A percentile compares a stretch with the other conserved stretches of the same genome.
These are phyloP conservation scores for Poecilia latipinna DNA, from an alignment of 2,113 vertebrate species.

Conservation along the genomic window DNA sequence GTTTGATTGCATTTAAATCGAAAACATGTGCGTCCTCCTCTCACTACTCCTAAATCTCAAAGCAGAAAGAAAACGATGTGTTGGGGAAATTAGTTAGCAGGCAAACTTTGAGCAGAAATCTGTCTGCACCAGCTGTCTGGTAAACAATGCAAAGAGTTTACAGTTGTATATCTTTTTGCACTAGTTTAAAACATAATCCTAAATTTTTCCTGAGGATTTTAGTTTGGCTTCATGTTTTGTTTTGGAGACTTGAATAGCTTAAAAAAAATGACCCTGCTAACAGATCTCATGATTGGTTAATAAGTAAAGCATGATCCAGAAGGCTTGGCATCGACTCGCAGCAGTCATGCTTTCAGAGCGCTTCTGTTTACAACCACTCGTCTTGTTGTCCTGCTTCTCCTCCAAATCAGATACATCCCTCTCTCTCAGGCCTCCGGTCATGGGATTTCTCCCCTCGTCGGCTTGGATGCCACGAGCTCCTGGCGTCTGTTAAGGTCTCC, in stretches of 20 bases:
- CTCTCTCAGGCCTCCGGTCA: conserved; percentile 37
- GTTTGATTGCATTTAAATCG: conserved; percentile 2
- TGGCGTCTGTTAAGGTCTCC: conserved; percentile 5
- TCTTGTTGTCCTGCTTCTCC: conserved; percentile 58
- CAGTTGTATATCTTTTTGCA: background rate
- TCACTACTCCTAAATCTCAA: background rate
- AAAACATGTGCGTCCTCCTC: background rate
- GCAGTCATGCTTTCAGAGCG: conserved; percentile 53
- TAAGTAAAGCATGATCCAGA: conserved; percentile 77
- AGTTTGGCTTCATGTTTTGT: conserved; percentile 2
- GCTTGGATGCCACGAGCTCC: conserved; percentile 23
- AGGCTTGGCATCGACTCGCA: conserved; percentile 61
- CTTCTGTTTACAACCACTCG: conserved; percentile 53
- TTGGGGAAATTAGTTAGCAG: background rate
- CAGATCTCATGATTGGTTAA: conserved; percentile 76
- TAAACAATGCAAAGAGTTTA: no score
- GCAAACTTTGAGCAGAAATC: background rate
- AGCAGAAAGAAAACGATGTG: background rate
- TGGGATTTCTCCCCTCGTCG: conserved; percentile 52
- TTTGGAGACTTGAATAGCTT: conserved; percentile 27
- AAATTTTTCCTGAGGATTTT: background rate
- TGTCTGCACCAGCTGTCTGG: background rate
- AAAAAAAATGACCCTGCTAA: conserved; percentile 40
- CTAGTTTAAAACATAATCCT: background rate
- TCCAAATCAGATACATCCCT: conserved; percentile 63